These are phyloP conservation scores for Eutrigla gurnardus DNA, from an alignment of 2,797 vertebrate species.

Conservation along the genomic window DNA sequence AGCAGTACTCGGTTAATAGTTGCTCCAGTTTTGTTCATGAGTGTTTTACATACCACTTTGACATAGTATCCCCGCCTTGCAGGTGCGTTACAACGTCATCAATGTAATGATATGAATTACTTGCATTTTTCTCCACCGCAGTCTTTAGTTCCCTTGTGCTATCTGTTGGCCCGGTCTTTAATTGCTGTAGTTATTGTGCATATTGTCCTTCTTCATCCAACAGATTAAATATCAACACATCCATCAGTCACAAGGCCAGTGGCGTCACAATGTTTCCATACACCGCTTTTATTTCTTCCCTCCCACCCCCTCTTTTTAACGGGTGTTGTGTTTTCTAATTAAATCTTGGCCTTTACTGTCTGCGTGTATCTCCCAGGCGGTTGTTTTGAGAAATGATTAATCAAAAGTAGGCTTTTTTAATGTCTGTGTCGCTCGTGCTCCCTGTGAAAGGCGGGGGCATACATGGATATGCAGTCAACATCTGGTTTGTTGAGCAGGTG, in stretches of 20 bases:
- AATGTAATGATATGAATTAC: slow-evolving; percentile 28
- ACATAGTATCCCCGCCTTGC: slow-evolving; percentile 3
- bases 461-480: slow-evolving; percentile 13
- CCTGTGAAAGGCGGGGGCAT: background rate
- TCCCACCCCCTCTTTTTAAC: background rate
- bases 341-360: slow-evolving; percentile 9
- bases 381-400: slow-evolving; percentile 16
- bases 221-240: slow-evolving; percentile 19
- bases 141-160: slow-evolving; percentile 13
- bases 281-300: background rate
- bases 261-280: slow-evolving; percentile 42
- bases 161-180: slow-evolving; percentile 29
- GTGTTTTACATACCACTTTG: background rate
- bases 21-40: background rate
- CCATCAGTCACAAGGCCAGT: slow-evolving; percentile 23
- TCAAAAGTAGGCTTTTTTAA: background rate
- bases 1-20: background rate
- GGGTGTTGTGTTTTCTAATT: slow-evolving; percentile 25
- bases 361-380: background rate
- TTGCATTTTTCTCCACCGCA: slow-evolving; percentile 23
- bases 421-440: background rate
- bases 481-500: slow-evolving; percentile 56
- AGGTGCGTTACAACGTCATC: slow-evolving; percentile 27
- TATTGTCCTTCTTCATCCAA: slow-evolving; percentile 23
- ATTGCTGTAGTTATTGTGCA: background rate